Conservation (phyloP, 2,888 invertebrate species). For the Hydrotaea cyrtoneurina region DNA sequence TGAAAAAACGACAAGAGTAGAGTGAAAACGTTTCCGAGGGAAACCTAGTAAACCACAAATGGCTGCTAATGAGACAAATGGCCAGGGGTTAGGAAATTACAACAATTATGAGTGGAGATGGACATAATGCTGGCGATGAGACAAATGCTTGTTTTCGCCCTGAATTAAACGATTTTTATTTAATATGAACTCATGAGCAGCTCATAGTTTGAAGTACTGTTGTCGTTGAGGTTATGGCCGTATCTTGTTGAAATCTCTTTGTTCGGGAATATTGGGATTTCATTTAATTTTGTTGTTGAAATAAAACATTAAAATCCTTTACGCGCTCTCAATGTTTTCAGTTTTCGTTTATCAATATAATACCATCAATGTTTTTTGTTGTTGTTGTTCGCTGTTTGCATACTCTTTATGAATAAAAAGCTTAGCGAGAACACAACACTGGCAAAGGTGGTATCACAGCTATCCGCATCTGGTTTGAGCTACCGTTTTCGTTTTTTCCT, state of each 20-base stretch:
- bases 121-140: neutral
- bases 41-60: slow-evolving; percentile 54
- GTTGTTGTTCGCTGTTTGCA: too few relatives aligned
- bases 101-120: slow-evolving; percentile 49
- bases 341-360: neutral
- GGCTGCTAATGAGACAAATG: slow-evolving; percentile 66
- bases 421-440: neutral
- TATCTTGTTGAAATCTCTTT: neutral
- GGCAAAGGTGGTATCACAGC: neutral
- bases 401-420: neutral
- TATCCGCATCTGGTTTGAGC: neutral
- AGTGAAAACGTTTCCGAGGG: slow-evolving; percentile 25
- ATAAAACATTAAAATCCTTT: neutral
- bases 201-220: too few relatives aligned
- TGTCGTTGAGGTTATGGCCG: neutral
- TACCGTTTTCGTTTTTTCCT: neutral
- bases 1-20: neutral
- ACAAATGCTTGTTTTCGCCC: neutral
- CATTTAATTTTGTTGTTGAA: neutral
- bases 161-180: neutral
- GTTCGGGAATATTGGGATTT: neutral
- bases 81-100: slow-evolving; percentile 42
- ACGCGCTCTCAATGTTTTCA: neutral
- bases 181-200: neutral
- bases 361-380: neutral